phyloP scores from a whole-genome alignment of 2,888 invertebrate species.

The Limnephilus rhombicus region DNA sequence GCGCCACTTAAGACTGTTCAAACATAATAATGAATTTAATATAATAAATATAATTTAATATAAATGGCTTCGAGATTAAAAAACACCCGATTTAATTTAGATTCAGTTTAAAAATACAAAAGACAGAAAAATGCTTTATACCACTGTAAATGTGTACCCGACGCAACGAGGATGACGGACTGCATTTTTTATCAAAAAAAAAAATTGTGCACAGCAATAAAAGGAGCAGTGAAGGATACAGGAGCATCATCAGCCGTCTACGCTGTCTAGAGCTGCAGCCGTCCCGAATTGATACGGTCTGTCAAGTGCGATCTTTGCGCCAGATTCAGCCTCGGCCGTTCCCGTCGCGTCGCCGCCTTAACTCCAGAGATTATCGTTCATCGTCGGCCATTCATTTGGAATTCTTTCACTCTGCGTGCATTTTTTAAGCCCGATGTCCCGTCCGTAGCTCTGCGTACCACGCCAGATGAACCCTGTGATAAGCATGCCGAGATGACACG shows the following conservation, averaged over 20 bases:
- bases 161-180: too few relatives aligned
- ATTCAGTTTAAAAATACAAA: too few relatives aligned
- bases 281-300: background rate
- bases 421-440: background rate
- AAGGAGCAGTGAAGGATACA: background rate
- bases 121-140: too few relatives aligned
- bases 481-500: background rate
- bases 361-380: background rate
- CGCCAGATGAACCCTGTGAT: slow-evolving; percentile 5
- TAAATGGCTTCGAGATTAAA: too few relatives aligned
- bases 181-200: too few relatives aligned
- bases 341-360: background rate
- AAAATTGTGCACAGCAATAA: background rate
- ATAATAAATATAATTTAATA: too few relatives aligned
- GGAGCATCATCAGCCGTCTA: too few relatives aligned
- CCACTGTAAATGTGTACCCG: too few relatives aligned
- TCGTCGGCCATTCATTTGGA: slow-evolving; percentile 10
- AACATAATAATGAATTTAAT: too few relatives aligned
- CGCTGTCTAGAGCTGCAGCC: background rate
- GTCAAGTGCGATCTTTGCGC: background rate
- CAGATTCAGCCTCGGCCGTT: background rate
- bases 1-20: too few relatives aligned
- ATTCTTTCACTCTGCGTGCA: background rate
- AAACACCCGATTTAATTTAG: too few relatives aligned
- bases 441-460: background rate